Base-by-base conservation (phyloP, 2,113 vertebrate species). In the Gnathonemus echidnorhynchus region DNA sequence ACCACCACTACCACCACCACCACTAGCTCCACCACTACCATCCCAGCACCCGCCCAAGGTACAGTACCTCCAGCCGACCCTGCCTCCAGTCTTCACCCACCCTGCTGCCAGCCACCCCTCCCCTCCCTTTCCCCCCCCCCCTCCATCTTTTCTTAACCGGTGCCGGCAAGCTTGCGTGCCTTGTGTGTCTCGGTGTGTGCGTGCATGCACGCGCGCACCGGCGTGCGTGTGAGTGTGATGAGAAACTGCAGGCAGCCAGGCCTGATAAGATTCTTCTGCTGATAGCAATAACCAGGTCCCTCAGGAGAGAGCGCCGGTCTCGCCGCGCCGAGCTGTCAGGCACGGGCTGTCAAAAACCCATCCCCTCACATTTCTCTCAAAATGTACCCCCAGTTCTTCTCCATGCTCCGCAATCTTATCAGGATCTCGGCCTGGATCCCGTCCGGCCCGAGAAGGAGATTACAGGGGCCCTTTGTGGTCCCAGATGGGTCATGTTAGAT, bases 21-120 rank as follows among this genome's bases (percentile, higher is more conserved):
- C 91, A 92, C 94, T 93, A 95, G 91, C 93, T 92, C 90, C 93
- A 92, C 90, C 90, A 93, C 92, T 93, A 94, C 91, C 93, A 91
- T 90, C 93, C 93, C 92, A n/a, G 93, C 93, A 92, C 93, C 90
- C 93, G 93, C 90, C 92, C 93, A 94, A 96, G 96, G 96, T 96
- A 96, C 91, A 91, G 95, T 96, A 95, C 92, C 92, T 90, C 93
- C 93, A 93, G 86, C 92, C 62, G 58, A 74, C 84, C 91, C 80
- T n/a, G 52, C 19, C 35, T 74, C 56, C 86, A 50, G 56, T 21
- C 80, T 50, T 58, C 87, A 42, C 90, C 92, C 27, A 88, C 15
- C 24, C 90, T 58, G 91, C 5, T 92, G 66, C 93, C 27, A 80
- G 31, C 91, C 2, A 46, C 88, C 53, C 89, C 50, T 2, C 48